Evolutionary conservation across 2,113 vertebrate species (phyloP), one percentile per base, ranked within the genome.

Genomic region (Hippocampus comes): DNA sequence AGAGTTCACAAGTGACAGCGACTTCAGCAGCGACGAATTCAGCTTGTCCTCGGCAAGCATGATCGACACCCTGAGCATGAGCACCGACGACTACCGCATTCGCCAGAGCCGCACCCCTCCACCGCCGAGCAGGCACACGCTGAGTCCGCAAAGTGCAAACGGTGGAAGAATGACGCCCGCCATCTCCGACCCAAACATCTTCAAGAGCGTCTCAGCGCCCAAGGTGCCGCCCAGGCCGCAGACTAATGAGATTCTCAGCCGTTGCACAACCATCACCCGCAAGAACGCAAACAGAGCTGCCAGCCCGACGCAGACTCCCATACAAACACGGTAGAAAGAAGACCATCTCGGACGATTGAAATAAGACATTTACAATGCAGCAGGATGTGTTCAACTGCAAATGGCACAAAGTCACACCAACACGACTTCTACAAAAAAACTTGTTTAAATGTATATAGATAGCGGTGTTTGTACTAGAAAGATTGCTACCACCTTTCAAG

Each of bases 211-310:
- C 0, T 53, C 5, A 0, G 18, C 21, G 0, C 95, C 95, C 30
- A 85, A 59, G n/a, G 83, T 98, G 57, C 96, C 96, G 0, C 65
- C 76, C 1, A 92, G 94, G 2, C 96, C 95, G 0, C 75, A 27
- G 0, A 11, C 64, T 1, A 87, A 84, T 0, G 92, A 95, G 81
- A 97, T 97, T 84, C 90, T 94, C 48, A 88, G 77, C 56, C 90
- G 82, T 15, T 98, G 97, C 78, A 92, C 91, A 82, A 93, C 92
- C 0, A 0, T 95, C 71, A 98, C 97, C 0, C 90, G 90, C 55
- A 93, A 91, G 10, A 94, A 95, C 0, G 9, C 73, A 43, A 8
- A 64, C 68, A 79, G 43, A 41, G 30, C 63, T 46, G 3, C 20
- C 10, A 69, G 53, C 9, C 15, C 6, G 43, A 25, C 64, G 2